A percentile compares a stretch with the other conserved stretches of the same genome.
Conservation (phyloP, 2,113 vertebrate species). For the Lampris megalopsis region DNA sequence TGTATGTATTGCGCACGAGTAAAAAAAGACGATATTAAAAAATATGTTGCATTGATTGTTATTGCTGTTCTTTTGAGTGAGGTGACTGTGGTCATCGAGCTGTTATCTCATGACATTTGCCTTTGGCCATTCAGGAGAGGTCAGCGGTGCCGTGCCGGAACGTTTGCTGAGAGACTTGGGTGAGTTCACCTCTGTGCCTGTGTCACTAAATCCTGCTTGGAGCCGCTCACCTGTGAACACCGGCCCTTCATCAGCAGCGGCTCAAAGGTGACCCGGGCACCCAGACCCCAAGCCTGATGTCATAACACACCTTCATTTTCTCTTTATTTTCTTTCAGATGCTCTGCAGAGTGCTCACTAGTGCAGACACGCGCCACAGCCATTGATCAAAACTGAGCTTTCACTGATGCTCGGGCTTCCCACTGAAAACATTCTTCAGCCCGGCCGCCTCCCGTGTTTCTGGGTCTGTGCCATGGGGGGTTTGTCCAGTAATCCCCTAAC, state of each 20-base stretch:
- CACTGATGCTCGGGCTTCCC: conserved; percentile 58
- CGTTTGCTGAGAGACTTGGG: conserved; percentile 21
- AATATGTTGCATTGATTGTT: background rate
- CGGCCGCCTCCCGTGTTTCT: conserved; percentile 54
- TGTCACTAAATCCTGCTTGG: conserved; percentile 73
- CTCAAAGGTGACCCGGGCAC: conserved; percentile 69
- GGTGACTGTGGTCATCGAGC: conserved; percentile 27
- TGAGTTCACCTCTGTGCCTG: conserved; percentile 52
- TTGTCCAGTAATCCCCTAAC: conserved; percentile 70
- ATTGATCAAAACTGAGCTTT: conserved; percentile 78
- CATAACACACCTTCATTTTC: conserved; percentile 72
- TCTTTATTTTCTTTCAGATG: conserved; percentile 57
- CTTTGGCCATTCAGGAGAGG: conserved; percentile 56
- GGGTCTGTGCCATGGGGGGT: conserved; percentile 43
- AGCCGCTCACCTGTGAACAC: conserved; percentile 76
- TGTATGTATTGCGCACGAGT: too few species aligned
- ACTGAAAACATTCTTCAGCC: conserved; percentile 65
- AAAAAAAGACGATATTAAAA: too few species aligned
- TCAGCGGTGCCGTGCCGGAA: conserved; percentile 48
- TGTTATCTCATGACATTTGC: conserved; percentile 57
- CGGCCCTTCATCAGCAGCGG: conserved; percentile 66
- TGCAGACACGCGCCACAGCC: conserved; percentile 75
- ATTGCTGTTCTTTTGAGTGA: conserved; percentile 28
- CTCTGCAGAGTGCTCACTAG: conserved; percentile 62
- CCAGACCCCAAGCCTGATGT: conserved; percentile 64